Evolutionary conservation across 2,888 invertebrate species (phyloP), one percentile per base, ranked within the genome.

Genomic region (Tetramorium bicarinatum): DNA sequence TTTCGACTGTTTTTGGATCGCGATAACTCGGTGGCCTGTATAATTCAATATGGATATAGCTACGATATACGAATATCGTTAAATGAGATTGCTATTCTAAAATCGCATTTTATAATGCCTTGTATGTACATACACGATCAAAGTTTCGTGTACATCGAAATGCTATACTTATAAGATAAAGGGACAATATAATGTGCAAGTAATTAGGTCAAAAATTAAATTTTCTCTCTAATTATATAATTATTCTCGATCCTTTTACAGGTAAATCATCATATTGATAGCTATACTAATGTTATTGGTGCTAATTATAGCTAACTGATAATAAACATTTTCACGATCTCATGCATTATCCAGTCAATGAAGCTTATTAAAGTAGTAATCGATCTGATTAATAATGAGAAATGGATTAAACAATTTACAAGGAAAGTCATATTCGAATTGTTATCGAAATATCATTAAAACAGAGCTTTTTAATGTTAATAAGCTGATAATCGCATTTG

Each of bases 171-270:
- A 77, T 47, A 82, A 85, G 82, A 21, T 72, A 77, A 76, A 44
- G 71, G 54, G 52, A 77, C 54, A 83, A 87, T 85, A 87, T 79
- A 77, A n/a, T 0, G 49, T 47, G 62, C 59, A 41, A 86, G 84
- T 90, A 87, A 89, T 91, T 89, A 87, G 82, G 88, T 87, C 79
- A 85, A 82, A 84, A 80, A 87, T 87, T 75, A 82, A 87, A 84
- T 85, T 81, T 71, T 71, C 59, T 80, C 83, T 80, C 69, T 80
- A 81, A 88, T 88, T 85, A 84, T 87, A 90, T 90, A 87, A 90
- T 87, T 86, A 76, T 76, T 61, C 82, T 74, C 56, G 81, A 88
- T 84, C 84, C 84, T 54, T 77, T 88, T 82, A 85, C 79, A 81
- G 76, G 80, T 82, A 88, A 84, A 84, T 82, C 59, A 86, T 83